phyloP scores from a whole-genome alignment of 2,113 vertebrate genomes.

The Notothenia coriiceps region DNA sequence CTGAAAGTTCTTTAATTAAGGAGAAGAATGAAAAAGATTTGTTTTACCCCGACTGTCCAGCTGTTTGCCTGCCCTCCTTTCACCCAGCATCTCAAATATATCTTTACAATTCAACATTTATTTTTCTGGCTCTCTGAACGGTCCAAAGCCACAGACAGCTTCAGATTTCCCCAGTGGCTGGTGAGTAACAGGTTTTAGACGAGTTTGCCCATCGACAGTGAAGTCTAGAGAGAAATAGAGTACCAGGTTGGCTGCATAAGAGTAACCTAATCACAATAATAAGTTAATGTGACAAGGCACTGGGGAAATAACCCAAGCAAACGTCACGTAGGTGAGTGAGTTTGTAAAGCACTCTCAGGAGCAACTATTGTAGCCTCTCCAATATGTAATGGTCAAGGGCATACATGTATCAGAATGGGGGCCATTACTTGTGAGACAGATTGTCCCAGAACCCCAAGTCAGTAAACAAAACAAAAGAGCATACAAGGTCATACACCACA shows the following conservation, averaged over 20 bases:
- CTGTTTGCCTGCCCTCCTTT: not conserved
- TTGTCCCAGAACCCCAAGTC: not conserved
- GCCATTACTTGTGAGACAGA: not conserved
- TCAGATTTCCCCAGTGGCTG: conserved; percentile 20
- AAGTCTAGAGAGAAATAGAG: not conserved
- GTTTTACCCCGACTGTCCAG: not conserved
- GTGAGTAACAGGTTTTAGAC: conserved; percentile 20
- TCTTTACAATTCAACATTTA: conserved; percentile 3
- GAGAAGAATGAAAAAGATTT: conserved; percentile 11
- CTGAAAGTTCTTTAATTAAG: conserved; percentile 22
- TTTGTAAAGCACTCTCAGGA: not conserved
- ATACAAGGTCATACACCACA: not conserved
- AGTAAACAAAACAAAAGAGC: not conserved
- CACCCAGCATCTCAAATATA: not conserved
- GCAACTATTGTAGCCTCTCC: not conserved
- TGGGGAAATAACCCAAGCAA: conserved; percentile 19
- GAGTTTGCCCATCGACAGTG: conserved; percentile 15
- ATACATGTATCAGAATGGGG: not conserved
- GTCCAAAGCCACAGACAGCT: not conserved
- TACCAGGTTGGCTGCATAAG: not conserved
- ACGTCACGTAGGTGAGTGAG: not conserved
- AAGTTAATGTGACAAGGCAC: conserved; percentile 23
- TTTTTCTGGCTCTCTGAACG: not conserved
- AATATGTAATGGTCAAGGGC: not conserved
- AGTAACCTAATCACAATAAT: not conserved